Evolutionary conservation across 2,797 vertebrate genomes (phyloP), one percentile per base, ranked within the genome.

Genomic region (Lagorchestes hirsutus): DNA sequence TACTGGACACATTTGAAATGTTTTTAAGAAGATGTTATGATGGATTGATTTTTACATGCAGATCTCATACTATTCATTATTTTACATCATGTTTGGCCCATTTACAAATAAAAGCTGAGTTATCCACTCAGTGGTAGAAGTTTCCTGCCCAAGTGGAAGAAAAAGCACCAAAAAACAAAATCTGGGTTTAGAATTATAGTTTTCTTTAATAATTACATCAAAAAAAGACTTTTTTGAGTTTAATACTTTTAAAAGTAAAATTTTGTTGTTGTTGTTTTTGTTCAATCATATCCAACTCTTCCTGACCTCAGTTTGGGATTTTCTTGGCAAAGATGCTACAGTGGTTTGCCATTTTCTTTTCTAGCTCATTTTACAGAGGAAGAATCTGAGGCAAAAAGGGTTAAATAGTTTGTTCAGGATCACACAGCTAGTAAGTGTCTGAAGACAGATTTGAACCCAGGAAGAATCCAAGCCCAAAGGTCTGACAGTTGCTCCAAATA

Each of bases 81-180:
- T 34, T 10, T 28, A 0, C 22, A n/a, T 50, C 59, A 0, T n/a
- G 12, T 56, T 31, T 54, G 28, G 59, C 22, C 6, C 0, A 0
- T 11, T 24, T 54, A 93, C 29, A 90, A 54, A 55, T 40, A 46
- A 27, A 54, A 50, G 5, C 16, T 2, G 1, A 92, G 5, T 10
- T 0, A 1, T 27, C 40, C 13, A 54, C 31, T 56, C 2, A 91
- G 2, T 11, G 5, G 27, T 2, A 40, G 91, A 18, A 0, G 0
- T 40, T 4, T 0, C 0, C 0, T 55, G 34, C 34, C 57, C 0
- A 87, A 9, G 57, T 74, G 24, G 59, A 92, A 91, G 87, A 31
- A 18, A 55, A 67, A 67, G 16, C 3, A 14, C 11, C 57, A 56
- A 27, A 56, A 24, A 56, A 24, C 55, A 13, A 16, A 67, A 67